These are phyloP conservation scores for Xiphydria camelus DNA, from an alignment of 2,888 invertebrate species.

Conservation along the genomic window DNA sequence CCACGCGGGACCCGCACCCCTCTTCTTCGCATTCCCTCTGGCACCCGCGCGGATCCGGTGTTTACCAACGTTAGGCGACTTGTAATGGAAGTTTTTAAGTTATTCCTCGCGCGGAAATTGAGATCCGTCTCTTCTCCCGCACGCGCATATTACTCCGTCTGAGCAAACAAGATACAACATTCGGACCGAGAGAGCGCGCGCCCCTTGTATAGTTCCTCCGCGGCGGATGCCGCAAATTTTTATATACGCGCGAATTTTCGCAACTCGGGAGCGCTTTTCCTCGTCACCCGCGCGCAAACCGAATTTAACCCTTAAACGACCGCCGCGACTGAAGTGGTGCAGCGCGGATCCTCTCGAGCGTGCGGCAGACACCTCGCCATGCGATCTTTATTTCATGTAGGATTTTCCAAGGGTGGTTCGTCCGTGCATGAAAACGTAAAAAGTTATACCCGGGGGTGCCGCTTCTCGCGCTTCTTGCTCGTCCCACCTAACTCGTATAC, in stretches of 20 bases:
- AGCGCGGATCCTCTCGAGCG: too few relatives aligned
- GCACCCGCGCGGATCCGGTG: conserved; percentile 35
- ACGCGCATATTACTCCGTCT: conserved; percentile 2
- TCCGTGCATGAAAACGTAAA: too few relatives aligned
- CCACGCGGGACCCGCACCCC: conserved; percentile 6
- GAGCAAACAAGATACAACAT: conserved; percentile 4
- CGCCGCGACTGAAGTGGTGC: too few relatives aligned
- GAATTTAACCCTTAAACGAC: not conserved
- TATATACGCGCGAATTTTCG: too few relatives aligned
- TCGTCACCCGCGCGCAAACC: not conserved
- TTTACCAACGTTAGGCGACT: conserved; percentile 41
- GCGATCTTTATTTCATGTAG: too few relatives aligned
- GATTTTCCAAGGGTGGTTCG: too few relatives aligned
- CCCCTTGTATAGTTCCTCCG: not conserved
- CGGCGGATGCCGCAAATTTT: too few relatives aligned
- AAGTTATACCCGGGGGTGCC: too few relatives aligned
- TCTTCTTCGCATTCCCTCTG: conserved; percentile 32
- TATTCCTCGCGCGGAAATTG: conserved; percentile 30
- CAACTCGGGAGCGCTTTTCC: too few relatives aligned
- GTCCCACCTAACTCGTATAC: too few relatives aligned
- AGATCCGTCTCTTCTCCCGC: conserved; percentile 1
- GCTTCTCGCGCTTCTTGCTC: too few relatives aligned
- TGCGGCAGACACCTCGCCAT: too few relatives aligned
- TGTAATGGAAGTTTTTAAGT: conserved; percentile 39
- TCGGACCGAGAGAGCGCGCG: not conserved